phyloP scores from a whole-genome alignment of 2,888 invertebrate genomes.

The Amiota mariae region DNA sequence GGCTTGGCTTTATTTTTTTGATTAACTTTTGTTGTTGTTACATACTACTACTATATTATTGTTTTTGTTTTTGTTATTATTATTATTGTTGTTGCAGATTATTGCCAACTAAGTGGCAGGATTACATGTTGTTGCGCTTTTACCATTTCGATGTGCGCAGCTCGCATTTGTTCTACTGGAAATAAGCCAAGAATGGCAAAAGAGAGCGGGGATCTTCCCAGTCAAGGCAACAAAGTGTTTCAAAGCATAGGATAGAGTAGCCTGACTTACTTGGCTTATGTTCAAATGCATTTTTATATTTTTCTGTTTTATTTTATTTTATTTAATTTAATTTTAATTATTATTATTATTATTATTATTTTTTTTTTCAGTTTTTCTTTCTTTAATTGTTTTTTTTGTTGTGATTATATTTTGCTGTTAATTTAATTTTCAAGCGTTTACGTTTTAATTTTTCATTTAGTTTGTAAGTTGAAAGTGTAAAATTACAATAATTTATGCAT shows the following conservation, averaged over 20 bases:
- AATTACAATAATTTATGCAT: conserved; percentile 22
- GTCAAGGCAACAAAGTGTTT: not conserved
- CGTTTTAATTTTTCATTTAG: conserved; percentile 14
- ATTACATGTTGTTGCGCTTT: conserved; percentile 68
- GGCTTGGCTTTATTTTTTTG: conserved; percentile 16
- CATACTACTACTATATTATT: conserved; percentile 16
- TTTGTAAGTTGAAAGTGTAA: not conserved
- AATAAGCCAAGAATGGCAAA: conserved; percentile 48
- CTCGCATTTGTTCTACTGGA: conserved; percentile 70
- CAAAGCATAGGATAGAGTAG: too few species aligned
- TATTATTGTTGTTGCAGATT: conserved; percentile 51
- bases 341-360: conserved; percentile 18
- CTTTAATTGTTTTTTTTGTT: conserved; percentile 14
- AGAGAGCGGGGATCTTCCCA: not conserved
- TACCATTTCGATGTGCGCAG: conserved; percentile 70
- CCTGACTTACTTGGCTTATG: conserved; percentile 4
- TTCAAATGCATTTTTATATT: conserved; percentile 6
- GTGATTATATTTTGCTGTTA: conserved; percentile 13
- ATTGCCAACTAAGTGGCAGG: conserved; percentile 71
- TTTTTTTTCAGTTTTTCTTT: conserved; percentile 12
- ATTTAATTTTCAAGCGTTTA: conserved; percentile 8
- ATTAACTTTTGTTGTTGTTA: conserved; percentile 34
- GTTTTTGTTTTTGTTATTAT: conserved; percentile 25
- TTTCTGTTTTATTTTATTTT: not conserved
- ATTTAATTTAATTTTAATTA: conserved; percentile 12